Percentiles rank a stretch among this genome's conserved stretches.
Evolutionary conservation across 2,888 invertebrate species (phyloP).

Genomic region (Ryuthela nishihirai): DNA sequence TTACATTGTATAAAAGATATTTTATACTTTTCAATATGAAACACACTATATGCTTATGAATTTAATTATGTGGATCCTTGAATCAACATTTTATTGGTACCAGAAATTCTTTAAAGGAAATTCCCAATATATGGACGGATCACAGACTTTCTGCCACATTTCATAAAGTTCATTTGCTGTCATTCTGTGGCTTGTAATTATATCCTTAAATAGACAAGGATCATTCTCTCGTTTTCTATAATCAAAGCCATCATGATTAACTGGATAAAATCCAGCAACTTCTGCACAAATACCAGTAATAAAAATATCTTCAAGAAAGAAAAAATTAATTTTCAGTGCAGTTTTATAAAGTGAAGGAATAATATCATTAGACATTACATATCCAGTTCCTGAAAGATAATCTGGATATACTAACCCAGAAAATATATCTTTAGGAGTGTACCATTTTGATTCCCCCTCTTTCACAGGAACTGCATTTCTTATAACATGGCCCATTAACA

Average conservation of each 20-base stretch:
- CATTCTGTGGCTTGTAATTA: constrained; percentile 32
- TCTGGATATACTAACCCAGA: constrained; percentile 38
- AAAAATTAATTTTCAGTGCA: constrained; percentile 18
- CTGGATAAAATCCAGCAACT: constrained; percentile 5
- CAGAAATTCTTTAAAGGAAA: too few relatives aligned
- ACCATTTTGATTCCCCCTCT: constrained; percentile 39
- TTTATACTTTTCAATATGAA: too few relatives aligned
- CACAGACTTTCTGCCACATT: too few relatives aligned
- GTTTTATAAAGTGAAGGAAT: constrained; percentile 15
- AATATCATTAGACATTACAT: constrained; percentile 37
- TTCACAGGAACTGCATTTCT: constrained; percentile 37
- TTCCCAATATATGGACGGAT: too few relatives aligned
- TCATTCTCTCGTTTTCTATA: constrained; percentile 26
- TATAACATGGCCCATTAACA: constrained; percentile 39
- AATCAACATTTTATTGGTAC: too few relatives aligned
- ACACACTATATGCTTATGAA: too few relatives aligned
- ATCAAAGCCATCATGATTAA: constrained; percentile 23
- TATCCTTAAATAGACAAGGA: constrained; percentile 19
- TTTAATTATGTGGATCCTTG: too few relatives aligned
- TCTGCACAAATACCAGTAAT: constrained; percentile 31
- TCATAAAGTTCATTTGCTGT: constrained; percentile 23
- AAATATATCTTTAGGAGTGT: constrained; percentile 35
- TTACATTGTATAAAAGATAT: too few relatives aligned
- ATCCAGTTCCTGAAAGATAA: constrained; percentile 42
- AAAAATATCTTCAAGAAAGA: constrained; percentile 36